These are phyloP conservation scores for Notothenia coriiceps DNA, from an alignment of 2,113 vertebrate genomes.

Conservation along the genomic window DNA sequence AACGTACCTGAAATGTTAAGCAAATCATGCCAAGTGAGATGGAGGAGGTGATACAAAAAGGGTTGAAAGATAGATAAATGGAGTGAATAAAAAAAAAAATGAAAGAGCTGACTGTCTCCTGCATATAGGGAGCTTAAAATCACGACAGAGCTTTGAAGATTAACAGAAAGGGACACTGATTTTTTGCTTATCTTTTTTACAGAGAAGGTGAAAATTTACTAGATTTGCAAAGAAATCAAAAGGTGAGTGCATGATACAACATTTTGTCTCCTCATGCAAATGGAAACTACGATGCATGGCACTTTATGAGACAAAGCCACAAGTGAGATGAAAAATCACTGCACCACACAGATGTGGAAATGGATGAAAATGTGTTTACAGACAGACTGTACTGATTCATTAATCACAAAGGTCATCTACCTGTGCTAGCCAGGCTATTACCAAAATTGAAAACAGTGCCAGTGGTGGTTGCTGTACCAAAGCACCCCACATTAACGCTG, in stretches of 20 bases:
- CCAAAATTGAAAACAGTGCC: conserved; percentile 96
- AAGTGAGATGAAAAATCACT: conserved; percentile 46
- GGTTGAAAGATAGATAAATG: not conserved
- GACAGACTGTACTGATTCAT: conserved; percentile 58
- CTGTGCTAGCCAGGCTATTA: conserved; percentile 97
- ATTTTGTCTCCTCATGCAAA: conserved; percentile 63
- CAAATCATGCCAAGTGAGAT: conserved; percentile 27
- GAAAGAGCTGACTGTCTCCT: not conserved
- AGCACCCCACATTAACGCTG: conserved; percentile 98
- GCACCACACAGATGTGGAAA: conserved; percentile 54
- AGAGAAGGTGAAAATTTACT: conserved; percentile 27
- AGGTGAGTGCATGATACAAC: conserved; percentile 22
- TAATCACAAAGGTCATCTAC: conserved; percentile 87
- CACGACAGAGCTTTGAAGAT: conserved; percentile 3
- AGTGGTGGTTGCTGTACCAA: conserved; percentile 93
- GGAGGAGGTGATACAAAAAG: not conserved
- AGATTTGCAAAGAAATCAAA: conserved; percentile 10
- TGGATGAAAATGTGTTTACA: conserved; percentile 58
- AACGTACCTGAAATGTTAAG: conserved; percentile 86
- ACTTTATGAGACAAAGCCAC: conserved; percentile 25
- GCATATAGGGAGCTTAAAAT: not conserved
- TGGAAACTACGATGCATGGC: conserved; percentile 27
- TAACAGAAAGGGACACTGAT: not conserved
- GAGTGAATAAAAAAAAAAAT: conserved; percentile 1
- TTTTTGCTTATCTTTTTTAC: conserved; percentile 1